These are phyloP conservation scores for Syngnathus typhle DNA, from an alignment of 2,113 vertebrate genomes.

Conservation along the genomic window DNA sequence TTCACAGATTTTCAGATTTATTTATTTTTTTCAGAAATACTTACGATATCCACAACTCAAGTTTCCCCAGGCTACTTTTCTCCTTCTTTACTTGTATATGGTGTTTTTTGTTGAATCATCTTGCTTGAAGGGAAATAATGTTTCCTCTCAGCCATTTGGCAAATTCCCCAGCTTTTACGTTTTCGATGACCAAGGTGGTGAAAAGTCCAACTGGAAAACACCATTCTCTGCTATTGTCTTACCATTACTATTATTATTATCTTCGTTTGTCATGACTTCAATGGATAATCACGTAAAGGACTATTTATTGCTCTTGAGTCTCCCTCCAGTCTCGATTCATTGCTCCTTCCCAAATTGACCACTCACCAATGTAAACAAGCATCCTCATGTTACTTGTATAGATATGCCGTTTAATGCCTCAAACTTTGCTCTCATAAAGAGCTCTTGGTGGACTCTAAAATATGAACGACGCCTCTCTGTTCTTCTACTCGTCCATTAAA, in stretches of 20 bases:
- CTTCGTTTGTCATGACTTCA: too few relatives aligned
- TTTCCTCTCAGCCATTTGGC: slow-evolving; percentile 19
- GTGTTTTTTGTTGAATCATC: slow-evolving; percentile 14
- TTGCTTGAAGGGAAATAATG: slow-evolving; percentile 8
- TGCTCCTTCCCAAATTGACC: neutral
- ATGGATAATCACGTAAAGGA: slow-evolving; percentile 2
- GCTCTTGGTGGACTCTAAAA: neutral
- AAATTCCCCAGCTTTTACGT: slow-evolving; percentile 33
- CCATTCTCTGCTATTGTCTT: slow-evolving; percentile 20
- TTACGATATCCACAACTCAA: slow-evolving; percentile 15
- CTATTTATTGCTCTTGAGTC: slow-evolving; percentile 9
- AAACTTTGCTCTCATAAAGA: slow-evolving; percentile 20
- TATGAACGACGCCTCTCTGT: neutral
- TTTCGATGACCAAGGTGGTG: slow-evolving; percentile 25
- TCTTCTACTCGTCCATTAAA: neutral
- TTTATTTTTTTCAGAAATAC: slow-evolving; percentile 14
- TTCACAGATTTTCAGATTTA: neutral
- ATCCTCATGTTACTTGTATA: neutral
- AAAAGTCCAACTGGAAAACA: slow-evolving; percentile 29
- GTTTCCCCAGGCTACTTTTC: slow-evolving; percentile 24
- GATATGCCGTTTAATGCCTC: slow-evolving; percentile 6
- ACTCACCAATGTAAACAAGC: slow-evolving; percentile 3
- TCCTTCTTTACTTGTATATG: slow-evolving; percentile 20
- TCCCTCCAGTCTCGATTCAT: neutral
- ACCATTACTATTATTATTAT: neutral